phyloP scores from a whole-genome alignment of 1,140 invertebrate genomes.

The Brachionus koreanus region DNA sequence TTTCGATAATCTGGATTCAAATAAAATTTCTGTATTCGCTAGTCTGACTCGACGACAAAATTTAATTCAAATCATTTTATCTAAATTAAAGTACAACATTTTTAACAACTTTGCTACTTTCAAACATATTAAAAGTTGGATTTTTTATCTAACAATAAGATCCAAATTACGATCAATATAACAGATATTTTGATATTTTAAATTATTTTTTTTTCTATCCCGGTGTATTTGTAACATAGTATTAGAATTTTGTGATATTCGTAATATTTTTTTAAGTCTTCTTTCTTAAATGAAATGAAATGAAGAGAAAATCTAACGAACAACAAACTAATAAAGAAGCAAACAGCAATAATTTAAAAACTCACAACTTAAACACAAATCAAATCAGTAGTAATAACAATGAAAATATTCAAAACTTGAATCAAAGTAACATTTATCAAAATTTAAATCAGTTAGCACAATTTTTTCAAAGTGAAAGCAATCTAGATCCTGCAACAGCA shows the following conservation, averaged over 20 bases:
- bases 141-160: neutral
- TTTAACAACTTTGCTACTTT: neutral
- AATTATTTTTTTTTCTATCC: neutral
- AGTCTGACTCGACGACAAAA: neutral
- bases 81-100: neutral
- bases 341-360: neutral
- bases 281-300: constrained; percentile 33
- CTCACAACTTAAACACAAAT: neutral
- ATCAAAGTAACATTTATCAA: neutral
- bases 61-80: too few species aligned
- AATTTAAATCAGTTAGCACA: neutral
- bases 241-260: neutral
- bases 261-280: neutral
- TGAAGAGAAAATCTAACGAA: constrained; percentile 34
- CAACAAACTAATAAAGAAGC: neutral
- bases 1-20: neutral
- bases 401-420: neutral
- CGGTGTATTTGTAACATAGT: constrained; percentile 7
- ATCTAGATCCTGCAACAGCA: neutral
- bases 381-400: neutral
- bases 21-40: neutral
- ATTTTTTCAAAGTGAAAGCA: neutral
- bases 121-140: neutral
- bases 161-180: neutral
- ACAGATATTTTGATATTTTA: neutral